Evolutionary conservation across 2,888 invertebrate genomes (phyloP), one percentile per base, ranked within the genome.

Genomic region (Drosophila kokeensis): DNA sequence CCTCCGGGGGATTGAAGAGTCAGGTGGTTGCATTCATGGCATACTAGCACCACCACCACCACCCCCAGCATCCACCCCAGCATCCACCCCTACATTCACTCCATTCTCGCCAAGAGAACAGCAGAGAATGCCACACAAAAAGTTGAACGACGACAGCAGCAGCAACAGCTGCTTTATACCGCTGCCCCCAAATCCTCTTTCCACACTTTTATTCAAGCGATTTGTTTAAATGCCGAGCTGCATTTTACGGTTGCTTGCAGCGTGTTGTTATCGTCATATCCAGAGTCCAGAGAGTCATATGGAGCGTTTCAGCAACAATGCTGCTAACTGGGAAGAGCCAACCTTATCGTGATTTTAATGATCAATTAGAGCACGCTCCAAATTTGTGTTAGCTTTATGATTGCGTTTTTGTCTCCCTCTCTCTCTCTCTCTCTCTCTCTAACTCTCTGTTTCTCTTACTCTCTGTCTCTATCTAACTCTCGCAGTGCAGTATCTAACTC

Each of bases 81-180:
- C 4, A 45, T 11, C 27, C 27, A 15, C 1, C 4, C 7, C 11
- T 29, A 8, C 8, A 45, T 4, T 15, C 24, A 45, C 15, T 45
- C 45, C 15, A 45, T 45, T 8, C 8, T 45, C 15, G 24, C 45
- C 7, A 4, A 24, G 32, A 74, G 63, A 66, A 50, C 62, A 78
- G 62, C 68, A 59, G 73, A 73, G 40, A 64, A 73, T 72, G 62
- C 65, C 68, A 68, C 65, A 81, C 54, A 53, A 77, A 68, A 72
- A 81, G 69, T 63, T 63, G 15, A 45, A 24, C 24, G 24, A 45
- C 45, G 24, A n/a, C 45, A 29, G 13, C 13, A 36, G 15, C 50
- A 59, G 30, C 54, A 34, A 57, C 59, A 59, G 60, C 60, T 54
- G 40, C 48, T 36, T 24, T 21, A 18, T 5, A 36, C 18, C 34